These are phyloP conservation scores for Aphrocallistes beatrix DNA, from an alignment of 37 sponge, comb jelly and placozoan species.

Conservation along the genomic window DNA sequence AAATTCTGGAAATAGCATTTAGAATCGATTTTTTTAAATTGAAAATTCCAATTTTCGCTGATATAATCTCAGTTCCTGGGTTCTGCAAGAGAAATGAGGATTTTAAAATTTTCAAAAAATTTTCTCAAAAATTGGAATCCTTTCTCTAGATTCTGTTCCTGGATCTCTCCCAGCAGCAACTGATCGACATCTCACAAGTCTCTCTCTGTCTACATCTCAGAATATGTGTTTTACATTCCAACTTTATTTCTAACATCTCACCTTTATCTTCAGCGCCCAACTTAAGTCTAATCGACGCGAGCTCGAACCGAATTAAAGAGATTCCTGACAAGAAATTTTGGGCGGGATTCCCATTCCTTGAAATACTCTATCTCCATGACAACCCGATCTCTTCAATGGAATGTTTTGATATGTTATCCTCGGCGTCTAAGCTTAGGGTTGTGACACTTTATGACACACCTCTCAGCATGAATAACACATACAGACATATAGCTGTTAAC, in stretches of 20 bases:
- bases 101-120: background rate
- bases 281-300: background rate
- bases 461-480: background rate
- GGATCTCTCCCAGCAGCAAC: slow-evolving; percentile 1
- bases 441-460: background rate
- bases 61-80: no score
- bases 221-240: slow-evolving; percentile 6
- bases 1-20: no score
- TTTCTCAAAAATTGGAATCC: background rate
- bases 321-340: background rate
- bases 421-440: background rate
- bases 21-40: no score
- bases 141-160: slow-evolving; percentile 1
- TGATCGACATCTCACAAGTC: background rate
- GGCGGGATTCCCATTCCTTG: background rate
- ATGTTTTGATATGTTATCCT: background rate
- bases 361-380: background rate
- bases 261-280: background rate
- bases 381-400: background rate
- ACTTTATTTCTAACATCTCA: background rate
- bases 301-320: background rate
- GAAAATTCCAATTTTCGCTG: no score
- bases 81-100: no score
- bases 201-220: background rate
- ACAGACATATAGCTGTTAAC: background rate